Conservation (phyloP, 2,888 invertebrate species). For the Bedellia somnulentella region DNA sequence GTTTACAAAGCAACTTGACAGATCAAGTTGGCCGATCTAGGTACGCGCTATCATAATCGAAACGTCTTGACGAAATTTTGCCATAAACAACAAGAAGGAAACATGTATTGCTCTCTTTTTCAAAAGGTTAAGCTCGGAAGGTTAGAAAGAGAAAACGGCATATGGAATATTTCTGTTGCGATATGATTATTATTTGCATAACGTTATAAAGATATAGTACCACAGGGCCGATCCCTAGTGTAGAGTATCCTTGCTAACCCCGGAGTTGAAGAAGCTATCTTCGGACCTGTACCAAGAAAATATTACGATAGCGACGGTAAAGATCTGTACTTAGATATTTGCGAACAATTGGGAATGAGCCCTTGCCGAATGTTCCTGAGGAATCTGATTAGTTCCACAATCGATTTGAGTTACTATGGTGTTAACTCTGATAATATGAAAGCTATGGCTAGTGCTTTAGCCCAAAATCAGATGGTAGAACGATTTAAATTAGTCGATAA, state of each 20-base stretch:
- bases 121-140: too few species aligned
- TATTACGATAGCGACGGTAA: slow-evolving; percentile 21
- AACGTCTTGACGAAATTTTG: too few species aligned
- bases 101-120: too few species aligned
- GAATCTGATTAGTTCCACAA: slow-evolving; percentile 15
- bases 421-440: slow-evolving; percentile 16
- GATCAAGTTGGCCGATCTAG: too few species aligned
- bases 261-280: slow-evolving; percentile 19
- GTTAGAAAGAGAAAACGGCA: too few species aligned
- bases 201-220: too few species aligned
- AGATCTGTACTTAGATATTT: slow-evolving; percentile 21
- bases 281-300: slow-evolving; percentile 14
- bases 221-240: too few species aligned
- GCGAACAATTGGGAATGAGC: slow-evolving; percentile 17
- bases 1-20: too few species aligned
- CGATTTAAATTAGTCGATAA: slow-evolving; percentile 20
- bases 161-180: too few species aligned
- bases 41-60: too few species aligned
- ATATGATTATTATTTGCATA: too few species aligned
- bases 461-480: slow-evolving; percentile 16
- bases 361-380: slow-evolving; percentile 18
- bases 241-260: slow-evolving; percentile 13
- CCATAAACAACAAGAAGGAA: too few species aligned
- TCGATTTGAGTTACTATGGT: slow-evolving; percentile 22
- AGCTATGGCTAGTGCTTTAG: slow-evolving; percentile 19